These are phyloP conservation scores for Amphipyra tragopoginis DNA, from an alignment of 2,888 invertebrate genomes.

Conservation along the genomic window DNA sequence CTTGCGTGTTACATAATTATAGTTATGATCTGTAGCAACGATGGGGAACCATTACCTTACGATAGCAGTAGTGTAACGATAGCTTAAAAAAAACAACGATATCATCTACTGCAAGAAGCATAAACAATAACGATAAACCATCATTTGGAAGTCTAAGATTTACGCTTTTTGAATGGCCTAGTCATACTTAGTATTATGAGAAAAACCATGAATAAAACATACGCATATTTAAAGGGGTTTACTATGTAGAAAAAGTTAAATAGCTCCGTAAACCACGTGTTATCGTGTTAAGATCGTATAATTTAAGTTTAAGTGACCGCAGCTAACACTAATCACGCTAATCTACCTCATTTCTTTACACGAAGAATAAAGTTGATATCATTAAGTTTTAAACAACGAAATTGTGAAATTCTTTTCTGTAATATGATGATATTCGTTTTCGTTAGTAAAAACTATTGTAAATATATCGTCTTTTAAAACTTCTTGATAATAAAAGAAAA, in stretches of 20 bases:
- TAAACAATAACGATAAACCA: too few relatives aligned
- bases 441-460: background rate
- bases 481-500: too few relatives aligned
- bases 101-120: too few relatives aligned
- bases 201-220: conserved; percentile 5
- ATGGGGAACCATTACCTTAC: too few relatives aligned
- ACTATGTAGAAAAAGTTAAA: conserved; percentile 23
- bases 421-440: background rate
- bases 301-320: conserved; percentile 34
- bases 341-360: conserved; percentile 16
- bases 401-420: background rate
- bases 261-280: conserved; percentile 26
- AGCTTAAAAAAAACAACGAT: too few relatives aligned
- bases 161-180: background rate
- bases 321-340: conserved; percentile 26
- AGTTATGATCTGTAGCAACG: too few relatives aligned
- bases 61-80: too few relatives aligned
- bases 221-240: conserved; percentile 28
- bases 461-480: background rate
- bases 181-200: conserved; percentile 1
- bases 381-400: background rate
- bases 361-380: background rate
- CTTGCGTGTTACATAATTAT: too few relatives aligned
- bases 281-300: conserved; percentile 47
- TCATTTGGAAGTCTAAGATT: too few relatives aligned